These are phyloP conservation scores for Marmota flaviventris DNA, from an alignment of 2,113 vertebrate species.

Conservation along the genomic window DNA sequence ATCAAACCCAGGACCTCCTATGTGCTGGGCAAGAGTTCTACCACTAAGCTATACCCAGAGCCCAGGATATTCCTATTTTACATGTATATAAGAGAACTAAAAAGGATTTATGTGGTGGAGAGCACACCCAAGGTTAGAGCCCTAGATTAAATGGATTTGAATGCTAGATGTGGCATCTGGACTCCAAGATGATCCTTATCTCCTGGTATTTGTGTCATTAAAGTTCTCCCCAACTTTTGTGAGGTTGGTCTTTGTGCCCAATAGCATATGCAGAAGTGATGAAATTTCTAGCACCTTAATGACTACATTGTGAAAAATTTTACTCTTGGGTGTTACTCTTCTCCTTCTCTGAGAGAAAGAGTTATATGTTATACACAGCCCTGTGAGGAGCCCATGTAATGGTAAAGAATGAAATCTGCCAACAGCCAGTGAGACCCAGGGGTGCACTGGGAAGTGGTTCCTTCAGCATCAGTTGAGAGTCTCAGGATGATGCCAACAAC, in stretches of 20 bases:
- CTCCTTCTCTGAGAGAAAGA: background rate
- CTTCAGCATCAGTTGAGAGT: background rate
- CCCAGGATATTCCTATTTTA: background rate
- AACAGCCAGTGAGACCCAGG: background rate
- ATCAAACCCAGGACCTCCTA: too few species aligned
- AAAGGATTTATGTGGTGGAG: background rate
- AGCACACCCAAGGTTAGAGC: conserved; percentile 1
- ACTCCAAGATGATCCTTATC: background rate
- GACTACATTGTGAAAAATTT: background rate
- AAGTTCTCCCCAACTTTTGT: background rate
- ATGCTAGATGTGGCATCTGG: background rate
- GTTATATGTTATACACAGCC: background rate
- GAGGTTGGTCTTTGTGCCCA: background rate
- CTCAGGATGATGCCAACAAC: background rate
- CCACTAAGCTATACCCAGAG: background rate
- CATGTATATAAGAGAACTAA: background rate
- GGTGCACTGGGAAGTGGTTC: background rate
- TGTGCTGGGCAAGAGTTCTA: background rate
- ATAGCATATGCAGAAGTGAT: background rate
- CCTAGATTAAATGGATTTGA: background rate
- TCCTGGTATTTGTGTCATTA: background rate
- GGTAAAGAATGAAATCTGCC: background rate
- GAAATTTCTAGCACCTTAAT: background rate
- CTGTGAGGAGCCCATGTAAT: background rate
- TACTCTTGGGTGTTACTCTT: background rate